A percentile compares a stretch with the other conserved stretches of the same genome.
Evolutionary conservation across 2,113 vertebrate species (phyloP).

Genomic region (Vanacampus margaritifer): DNA sequence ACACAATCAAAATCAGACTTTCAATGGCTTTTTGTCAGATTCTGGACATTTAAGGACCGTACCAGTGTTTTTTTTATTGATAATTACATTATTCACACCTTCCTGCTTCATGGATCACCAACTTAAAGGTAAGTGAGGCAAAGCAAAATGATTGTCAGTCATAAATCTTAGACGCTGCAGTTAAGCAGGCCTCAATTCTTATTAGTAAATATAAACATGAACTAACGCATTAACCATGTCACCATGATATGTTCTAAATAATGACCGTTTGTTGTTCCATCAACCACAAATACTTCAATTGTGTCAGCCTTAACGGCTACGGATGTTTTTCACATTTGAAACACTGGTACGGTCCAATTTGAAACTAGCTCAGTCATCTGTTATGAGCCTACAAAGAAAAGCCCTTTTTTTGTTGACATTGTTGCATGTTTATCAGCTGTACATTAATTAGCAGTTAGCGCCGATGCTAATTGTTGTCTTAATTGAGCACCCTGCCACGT

Average conservation of each 20-base stretch:
- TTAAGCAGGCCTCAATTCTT: neutral
- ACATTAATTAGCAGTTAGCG: slow-evolving; percentile 14
- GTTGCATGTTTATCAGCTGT: slow-evolving; percentile 14
- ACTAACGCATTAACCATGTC: neutral
- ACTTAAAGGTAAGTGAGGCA: neutral
- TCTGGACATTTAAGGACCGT: slow-evolving; percentile 51
- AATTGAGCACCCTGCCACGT: neutral
- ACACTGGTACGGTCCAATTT: slow-evolving; percentile 29
- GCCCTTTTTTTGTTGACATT: slow-evolving; percentile 13
- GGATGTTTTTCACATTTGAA: neutral
- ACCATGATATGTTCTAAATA: neutral
- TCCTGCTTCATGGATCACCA: neutral
- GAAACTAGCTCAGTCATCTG: slow-evolving; percentile 36
- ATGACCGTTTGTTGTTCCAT: neutral
- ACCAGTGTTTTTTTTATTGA: slow-evolving; percentile 24
- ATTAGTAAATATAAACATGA: neutral
- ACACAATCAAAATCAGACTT: neutral
- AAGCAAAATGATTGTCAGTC: neutral
- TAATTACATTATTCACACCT: neutral
- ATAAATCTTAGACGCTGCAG: neutral
- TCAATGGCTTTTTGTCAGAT: slow-evolving; percentile 49
- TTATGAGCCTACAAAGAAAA: slow-evolving; percentile 25
- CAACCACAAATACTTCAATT: neutral
- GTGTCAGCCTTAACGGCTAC: no score
- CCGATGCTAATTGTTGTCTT: neutral